Conservation (phyloP, 1,140 invertebrate species). For the Papilio dardanus region DNA sequence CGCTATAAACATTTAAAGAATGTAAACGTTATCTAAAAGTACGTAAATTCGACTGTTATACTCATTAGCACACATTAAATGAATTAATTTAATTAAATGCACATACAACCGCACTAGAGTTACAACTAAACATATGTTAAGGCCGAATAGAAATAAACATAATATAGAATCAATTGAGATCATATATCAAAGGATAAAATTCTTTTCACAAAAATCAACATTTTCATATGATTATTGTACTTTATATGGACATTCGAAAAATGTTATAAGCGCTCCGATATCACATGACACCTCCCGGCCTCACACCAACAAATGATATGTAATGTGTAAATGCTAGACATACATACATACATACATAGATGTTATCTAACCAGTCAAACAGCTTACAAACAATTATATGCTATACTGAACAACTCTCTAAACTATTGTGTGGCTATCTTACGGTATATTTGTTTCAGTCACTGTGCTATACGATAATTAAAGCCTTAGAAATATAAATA, state of each 20-base stretch:
- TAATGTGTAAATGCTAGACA: slow-evolving; percentile 35
- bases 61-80: slow-evolving; percentile 49
- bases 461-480: slow-evolving; percentile 38
- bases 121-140: slow-evolving; percentile 58
- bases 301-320: slow-evolving; percentile 60
- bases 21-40: slow-evolving; percentile 75
- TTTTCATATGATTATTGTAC: slow-evolving; percentile 72
- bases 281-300: slow-evolving; percentile 57
- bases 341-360: slow-evolving; percentile 18
- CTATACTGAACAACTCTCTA: slow-evolving; percentile 30
- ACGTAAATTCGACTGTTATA: slow-evolving; percentile 76
- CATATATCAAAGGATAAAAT: slow-evolving; percentile 69
- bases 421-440: slow-evolving; percentile 31
- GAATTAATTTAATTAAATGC: slow-evolving; percentile 47
- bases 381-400: neutral
- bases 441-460: slow-evolving; percentile 43
- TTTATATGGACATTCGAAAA: slow-evolving; percentile 71
- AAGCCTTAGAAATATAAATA: slow-evolving; percentile 53
- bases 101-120: slow-evolving; percentile 51
- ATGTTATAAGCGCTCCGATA: slow-evolving; percentile 63
- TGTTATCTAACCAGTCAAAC: slow-evolving; percentile 20
- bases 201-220: slow-evolving; percentile 67
- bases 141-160: slow-evolving; percentile 54
- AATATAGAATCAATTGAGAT: slow-evolving; percentile 66
- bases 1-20: slow-evolving; percentile 55